phyloP scores from a whole-genome alignment of 2,888 invertebrate genomes.

The Eupeodes luniger region DNA sequence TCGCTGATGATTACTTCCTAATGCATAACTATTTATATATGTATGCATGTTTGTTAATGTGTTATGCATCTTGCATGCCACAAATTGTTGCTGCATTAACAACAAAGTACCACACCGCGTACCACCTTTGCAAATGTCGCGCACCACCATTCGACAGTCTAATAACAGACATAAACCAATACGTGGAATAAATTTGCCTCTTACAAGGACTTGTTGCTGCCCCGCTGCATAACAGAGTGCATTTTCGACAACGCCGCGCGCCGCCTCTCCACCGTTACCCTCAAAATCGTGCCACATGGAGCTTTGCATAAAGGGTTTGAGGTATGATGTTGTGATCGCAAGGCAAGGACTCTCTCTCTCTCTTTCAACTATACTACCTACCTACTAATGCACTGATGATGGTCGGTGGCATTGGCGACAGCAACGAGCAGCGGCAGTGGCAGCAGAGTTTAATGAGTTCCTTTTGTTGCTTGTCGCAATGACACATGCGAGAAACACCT shows the following conservation, averaged over 20 bases:
- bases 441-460: conserved; percentile 49
- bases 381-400: conserved; percentile 18
- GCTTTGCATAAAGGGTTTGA: background rate
- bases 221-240: conserved; percentile 60
- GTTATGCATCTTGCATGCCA: conserved; percentile 64
- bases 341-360: background rate
- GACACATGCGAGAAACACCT: conserved; percentile 57
- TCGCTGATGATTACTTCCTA: conserved; percentile 62
- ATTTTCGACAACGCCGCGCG: conserved; percentile 7
- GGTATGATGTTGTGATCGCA: background rate
- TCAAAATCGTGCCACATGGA: background rate
- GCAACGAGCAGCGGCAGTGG: too few species aligned
- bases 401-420: conserved; percentile 20
- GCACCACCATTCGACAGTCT: conserved; percentile 58
- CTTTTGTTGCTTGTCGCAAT: conserved; percentile 65
- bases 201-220: conserved; percentile 68
- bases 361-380: too few species aligned
- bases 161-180: conserved; percentile 72
- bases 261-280: background rate
- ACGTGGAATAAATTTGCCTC: conserved; percentile 70
- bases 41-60: background rate
- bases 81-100: conserved; percentile 63
- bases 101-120: background rate
- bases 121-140: conserved; percentile 44
- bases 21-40: conserved; percentile 42